A percentile compares a stretch with the other conserved stretches of the same genome.
Conservation (phyloP, 2,113 vertebrate species). For the Lipophrys pholis region DNA sequence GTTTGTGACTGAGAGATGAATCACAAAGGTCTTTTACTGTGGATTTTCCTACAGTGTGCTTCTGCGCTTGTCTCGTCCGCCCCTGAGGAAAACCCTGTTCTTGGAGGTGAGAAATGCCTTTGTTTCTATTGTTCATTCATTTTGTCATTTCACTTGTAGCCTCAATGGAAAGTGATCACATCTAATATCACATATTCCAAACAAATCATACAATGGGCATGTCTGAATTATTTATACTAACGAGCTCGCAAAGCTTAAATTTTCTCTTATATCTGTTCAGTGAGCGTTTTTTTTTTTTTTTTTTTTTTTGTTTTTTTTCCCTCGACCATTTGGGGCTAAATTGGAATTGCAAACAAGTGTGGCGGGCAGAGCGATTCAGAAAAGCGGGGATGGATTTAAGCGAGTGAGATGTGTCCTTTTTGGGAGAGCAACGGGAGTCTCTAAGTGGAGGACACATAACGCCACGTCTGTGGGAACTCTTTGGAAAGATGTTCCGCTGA, state of each 20-base stretch:
- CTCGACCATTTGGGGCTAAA: background rate
- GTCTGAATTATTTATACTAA: background rate
- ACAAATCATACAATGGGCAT: background rate
- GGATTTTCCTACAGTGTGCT: conserved; percentile 64
- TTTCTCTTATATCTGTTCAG: too few species aligned
- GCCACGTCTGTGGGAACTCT: conserved; percentile 56
- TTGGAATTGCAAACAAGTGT: conserved; percentile 39
- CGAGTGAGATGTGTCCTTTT: conserved; percentile 66
- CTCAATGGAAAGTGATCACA: background rate
- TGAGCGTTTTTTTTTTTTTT: too few species aligned
- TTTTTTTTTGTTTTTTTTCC: too few species aligned
- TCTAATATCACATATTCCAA: too few species aligned
- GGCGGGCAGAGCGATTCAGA: conserved; percentile 21
- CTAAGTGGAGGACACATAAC: conserved; percentile 14
- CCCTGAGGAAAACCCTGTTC: conserved; percentile 54
- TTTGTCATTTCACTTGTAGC: background rate
- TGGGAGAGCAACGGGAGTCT: conserved; percentile 12
- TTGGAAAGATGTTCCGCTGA: conserved; percentile 42
- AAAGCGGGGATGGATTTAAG: conserved; percentile 49
- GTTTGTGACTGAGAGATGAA: conserved; percentile 66
- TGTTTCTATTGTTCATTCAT: conserved; percentile 37
- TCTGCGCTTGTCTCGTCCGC: conserved; percentile 37
- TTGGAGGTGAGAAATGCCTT: conserved; percentile 70
- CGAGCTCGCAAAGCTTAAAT: too few species aligned
- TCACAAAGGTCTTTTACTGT: conserved; percentile 47